Base-by-base conservation (phyloP, 2,888 invertebrate genomes). In the Hypsopygia costalis region DNA sequence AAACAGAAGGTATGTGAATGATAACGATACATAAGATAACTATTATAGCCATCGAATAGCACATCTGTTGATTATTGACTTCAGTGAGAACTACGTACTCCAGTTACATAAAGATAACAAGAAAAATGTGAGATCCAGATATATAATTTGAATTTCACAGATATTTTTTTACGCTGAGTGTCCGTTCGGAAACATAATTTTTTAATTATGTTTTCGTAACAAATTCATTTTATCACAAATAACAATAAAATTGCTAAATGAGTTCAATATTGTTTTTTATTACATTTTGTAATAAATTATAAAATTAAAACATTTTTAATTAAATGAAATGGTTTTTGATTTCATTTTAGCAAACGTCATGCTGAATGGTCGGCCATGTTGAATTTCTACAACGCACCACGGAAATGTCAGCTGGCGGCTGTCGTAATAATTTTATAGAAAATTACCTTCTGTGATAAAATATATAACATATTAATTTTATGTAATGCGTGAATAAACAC, bases 1-100 rank as follows among this genome's bases (percentile, higher is more conserved):
- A 55, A 96, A 96, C 70, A 91, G 95, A 90, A 94, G 95, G 95
- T 95, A 91, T 66, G 78, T 73, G 6, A 21, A 21, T 21, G 21
- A 6, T 21, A 21, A 3, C 21, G 3, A 21, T 21, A 21, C 21
- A 21, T 21, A 21, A 21, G 6, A 3, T 21, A 21, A 21, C 3
- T 21, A 21, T 35, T 8, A 28, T 5, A 22, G 28, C 9, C 3
- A 6, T 28, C 8, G 9, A n/a, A 6, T 28, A 8, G 9, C 9
- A 28, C 28, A 28, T 3, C 8, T 28, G 28, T 6, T 21, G 4
- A 21, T 9, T 8, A 9, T 16, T 36, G 10, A 36, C 28, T 22
- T 11, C 30, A 11, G 10, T 3, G 5, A 11, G 1, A 30, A 30
- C 7, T 11, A 30, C 10, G 6, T 21, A 21, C 6, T 21, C 21